A percentile compares a stretch with the other conserved stretches of the same genome.
Evolutionary conservation across 1,140 invertebrate species (phyloP).

Genomic region (Trachymyrmex cornetzi): DNA sequence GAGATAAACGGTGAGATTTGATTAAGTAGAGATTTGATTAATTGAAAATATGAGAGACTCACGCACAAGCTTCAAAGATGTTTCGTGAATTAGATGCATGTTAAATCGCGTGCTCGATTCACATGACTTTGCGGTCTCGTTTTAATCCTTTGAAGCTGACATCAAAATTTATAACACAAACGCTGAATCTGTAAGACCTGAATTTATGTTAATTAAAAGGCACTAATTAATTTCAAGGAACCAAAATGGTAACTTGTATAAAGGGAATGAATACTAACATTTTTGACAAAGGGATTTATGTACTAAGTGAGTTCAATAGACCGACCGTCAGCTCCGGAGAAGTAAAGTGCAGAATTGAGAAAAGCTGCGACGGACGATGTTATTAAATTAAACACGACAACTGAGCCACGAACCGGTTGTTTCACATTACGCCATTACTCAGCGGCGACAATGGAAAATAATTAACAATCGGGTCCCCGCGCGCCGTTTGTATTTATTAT

Average conservation of each 20-base stretch:
- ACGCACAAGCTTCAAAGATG: background rate
- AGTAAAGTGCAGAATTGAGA: background rate
- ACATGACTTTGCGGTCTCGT: background rate
- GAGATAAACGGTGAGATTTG: background rate
- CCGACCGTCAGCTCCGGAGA: too few relatives aligned
- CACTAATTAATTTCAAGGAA: too few relatives aligned
- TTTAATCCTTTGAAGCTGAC: background rate
- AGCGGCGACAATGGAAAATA: conserved; percentile 38
- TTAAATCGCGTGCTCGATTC: background rate
- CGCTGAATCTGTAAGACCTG: too few relatives aligned
- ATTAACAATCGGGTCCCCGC: conserved; percentile 35
- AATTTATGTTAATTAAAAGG: too few relatives aligned
- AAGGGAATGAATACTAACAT: too few relatives aligned
- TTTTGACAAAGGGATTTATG: too few relatives aligned
- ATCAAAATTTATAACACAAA: too few relatives aligned
- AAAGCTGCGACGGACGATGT: background rate
- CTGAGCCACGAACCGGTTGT: background rate
- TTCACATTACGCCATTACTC: conserved; percentile 16
- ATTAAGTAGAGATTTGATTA: background rate
- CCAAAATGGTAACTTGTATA: too few relatives aligned
- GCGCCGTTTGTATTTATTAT: conserved; percentile 36
- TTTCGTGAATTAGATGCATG: background rate
- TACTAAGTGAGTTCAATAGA: too few relatives aligned
- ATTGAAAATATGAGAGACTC: background rate
- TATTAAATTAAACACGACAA: conserved; percentile 15